phyloP scores from a whole-genome alignment of 2,113 vertebrate species.

The Toxotes chatareus region DNA sequence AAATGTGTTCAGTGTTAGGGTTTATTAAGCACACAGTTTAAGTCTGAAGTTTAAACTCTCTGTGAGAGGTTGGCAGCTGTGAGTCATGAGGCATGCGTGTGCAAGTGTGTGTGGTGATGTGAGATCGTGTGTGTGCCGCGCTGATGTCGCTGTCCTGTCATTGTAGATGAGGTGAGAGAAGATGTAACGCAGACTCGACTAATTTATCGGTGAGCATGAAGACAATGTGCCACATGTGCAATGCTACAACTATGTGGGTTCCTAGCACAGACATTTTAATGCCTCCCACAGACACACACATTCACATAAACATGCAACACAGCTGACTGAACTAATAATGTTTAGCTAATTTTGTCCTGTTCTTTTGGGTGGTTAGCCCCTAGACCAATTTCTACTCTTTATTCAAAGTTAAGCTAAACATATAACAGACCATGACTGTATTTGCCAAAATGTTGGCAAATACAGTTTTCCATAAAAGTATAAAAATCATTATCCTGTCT shows the following conservation, averaged over 20 bases:
- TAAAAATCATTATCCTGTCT: not conserved
- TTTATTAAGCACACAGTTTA: constrained; percentile 47
- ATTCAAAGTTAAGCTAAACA: not conserved
- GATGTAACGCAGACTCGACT: constrained; percentile 62
- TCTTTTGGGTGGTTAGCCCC: not conserved
- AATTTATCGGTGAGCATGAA: constrained; percentile 63
- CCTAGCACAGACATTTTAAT: not conserved
- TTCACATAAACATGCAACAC: not conserved
- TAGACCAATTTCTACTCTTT: not conserved
- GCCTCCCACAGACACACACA: not conserved
- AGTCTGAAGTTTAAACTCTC: constrained; percentile 46
- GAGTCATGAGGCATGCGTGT: constrained; percentile 37
- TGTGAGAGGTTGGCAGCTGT: constrained; percentile 45
- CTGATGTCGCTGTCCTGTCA: constrained; percentile 58
- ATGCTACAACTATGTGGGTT: constrained; percentile 41
- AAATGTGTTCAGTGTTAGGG: constrained; percentile 26
- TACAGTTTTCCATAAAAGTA: not conserved
- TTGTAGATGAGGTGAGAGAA: constrained; percentile 71
- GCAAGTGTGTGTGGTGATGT: constrained; percentile 6
- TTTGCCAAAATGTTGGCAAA: not conserved
- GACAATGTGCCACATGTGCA: constrained; percentile 52
- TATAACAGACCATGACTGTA: too few relatives aligned
- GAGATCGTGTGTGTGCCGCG: not conserved
- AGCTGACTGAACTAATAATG: not conserved
- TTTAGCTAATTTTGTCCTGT: not conserved